Percentiles rank a stretch among this genome's conserved stretches.
phyloP scores from a whole-genome alignment of 2,797 vertebrate genomes.

The Spatula versicolor region DNA sequence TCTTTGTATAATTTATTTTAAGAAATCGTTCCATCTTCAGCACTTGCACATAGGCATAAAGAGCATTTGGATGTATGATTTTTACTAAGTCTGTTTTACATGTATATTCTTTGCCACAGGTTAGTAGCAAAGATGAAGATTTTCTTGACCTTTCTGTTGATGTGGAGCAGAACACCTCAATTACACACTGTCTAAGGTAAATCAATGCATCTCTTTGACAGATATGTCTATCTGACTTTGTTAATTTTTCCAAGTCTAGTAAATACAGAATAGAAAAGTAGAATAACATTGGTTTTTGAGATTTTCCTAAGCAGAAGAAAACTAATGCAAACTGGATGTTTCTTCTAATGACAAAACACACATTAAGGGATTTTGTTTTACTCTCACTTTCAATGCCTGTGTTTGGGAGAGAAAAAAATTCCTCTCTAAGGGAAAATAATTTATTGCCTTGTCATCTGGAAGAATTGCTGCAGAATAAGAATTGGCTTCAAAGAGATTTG shows the following conservation, averaged over 20 bases:
- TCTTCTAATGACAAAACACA: neutral
- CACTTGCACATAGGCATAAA: neutral
- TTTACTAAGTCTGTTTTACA: conserved; percentile 10
- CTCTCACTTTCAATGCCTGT: neutral
- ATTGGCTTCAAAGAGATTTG: conserved; percentile 15
- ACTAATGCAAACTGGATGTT: neutral
- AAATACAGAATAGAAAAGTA: conserved; percentile 3
- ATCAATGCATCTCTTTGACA: neutral
- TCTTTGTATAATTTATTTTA: neutral
- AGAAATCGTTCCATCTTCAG: neutral
- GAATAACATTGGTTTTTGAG: neutral
- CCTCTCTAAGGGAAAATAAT: neutral
- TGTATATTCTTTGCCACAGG: conserved; percentile 79
- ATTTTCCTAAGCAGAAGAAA: neutral
- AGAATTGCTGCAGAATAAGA: neutral
- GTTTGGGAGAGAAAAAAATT: neutral
- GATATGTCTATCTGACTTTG: neutral
- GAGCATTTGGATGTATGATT: neutral
- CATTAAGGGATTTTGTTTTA: neutral
- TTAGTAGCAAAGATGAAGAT: conserved; percentile 99
- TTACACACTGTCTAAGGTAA: conserved; percentile 98
- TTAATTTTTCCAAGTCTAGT: neutral
- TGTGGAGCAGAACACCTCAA: conserved; percentile 97
- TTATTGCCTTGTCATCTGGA: neutral
- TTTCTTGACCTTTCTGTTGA: conserved; percentile 98